A percentile compares a stretch with the other conserved stretches of the same genome.
Evolutionary conservation across 2,888 invertebrate species (phyloP).

Genomic region (Mechanitis messenoides): DNA sequence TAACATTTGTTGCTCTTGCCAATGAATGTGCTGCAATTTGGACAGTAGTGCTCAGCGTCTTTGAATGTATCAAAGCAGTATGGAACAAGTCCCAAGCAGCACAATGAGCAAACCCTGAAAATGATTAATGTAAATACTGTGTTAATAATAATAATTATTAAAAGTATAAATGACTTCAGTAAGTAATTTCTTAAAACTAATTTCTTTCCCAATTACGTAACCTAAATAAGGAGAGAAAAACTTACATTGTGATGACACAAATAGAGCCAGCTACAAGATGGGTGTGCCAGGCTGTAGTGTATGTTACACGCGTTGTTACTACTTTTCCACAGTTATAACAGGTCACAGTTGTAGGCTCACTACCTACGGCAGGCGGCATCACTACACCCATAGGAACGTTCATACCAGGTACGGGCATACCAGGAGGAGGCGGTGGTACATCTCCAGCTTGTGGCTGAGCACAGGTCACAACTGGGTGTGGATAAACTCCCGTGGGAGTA

Average conservation of each 20-base stretch:
- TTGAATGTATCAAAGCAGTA: slow-evolving; percentile 73
- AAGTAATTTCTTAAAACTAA: too few species aligned
- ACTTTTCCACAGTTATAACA: slow-evolving; percentile 68
- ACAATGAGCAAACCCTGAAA: slow-evolving; percentile 68
- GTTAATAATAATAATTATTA: slow-evolving; percentile 2
- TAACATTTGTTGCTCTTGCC: slow-evolving; percentile 69
- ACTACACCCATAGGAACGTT: slow-evolving; percentile 54
- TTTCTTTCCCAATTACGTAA: background rate
- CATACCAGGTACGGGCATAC: slow-evolving; percentile 44
- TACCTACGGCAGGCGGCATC: slow-evolving; percentile 61
- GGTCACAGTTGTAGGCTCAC: slow-evolving; percentile 64
- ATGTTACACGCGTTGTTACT: slow-evolving; percentile 67
- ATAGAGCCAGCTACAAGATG: slow-evolving; percentile 68
- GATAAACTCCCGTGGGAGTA: slow-evolving; percentile 65
- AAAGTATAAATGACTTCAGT: too few species aligned
- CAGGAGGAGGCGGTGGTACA: slow-evolving; percentile 43
- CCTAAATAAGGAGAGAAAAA: slow-evolving; percentile 24
- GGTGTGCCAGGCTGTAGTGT: slow-evolving; percentile 71
- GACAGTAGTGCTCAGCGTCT: slow-evolving; percentile 71
- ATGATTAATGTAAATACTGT: slow-evolving; percentile 10
- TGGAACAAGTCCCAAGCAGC: slow-evolving; percentile 67
- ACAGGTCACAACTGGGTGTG: slow-evolving; percentile 54
- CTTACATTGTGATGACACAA: slow-evolving; percentile 69
- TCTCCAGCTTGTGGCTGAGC: slow-evolving; percentile 49
- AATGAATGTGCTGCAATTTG: slow-evolving; percentile 69